Evolutionary conservation across 1,140 invertebrate species (phyloP).

Genomic region (Procambarus virginalis): DNA sequence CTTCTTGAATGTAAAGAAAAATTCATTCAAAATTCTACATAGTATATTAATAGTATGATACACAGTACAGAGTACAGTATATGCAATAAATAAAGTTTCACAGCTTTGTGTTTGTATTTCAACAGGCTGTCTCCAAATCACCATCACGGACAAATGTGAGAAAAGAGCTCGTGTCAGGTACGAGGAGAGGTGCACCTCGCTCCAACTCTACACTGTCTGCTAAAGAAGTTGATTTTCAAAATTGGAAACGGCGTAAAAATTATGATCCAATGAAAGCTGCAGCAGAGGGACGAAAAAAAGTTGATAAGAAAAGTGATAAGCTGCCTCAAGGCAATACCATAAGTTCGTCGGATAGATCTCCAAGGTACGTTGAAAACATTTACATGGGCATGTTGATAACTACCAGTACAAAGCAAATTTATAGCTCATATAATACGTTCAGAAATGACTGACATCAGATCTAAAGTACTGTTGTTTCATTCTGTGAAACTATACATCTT

Average conservation of each 20-base stretch:
- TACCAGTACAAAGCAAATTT: too few relatives aligned
- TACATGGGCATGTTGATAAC: too few relatives aligned
- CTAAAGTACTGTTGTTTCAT: too few relatives aligned
- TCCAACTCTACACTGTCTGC: conserved; percentile 81
- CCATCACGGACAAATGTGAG: conserved; percentile 45
- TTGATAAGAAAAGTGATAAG: conserved; percentile 56
- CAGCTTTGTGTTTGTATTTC: neutral
- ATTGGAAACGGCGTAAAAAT: conserved; percentile 92
- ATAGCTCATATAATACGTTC: too few relatives aligned
- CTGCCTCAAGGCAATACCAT: conserved; percentile 6
- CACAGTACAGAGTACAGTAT: too few relatives aligned
- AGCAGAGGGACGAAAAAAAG: conserved; percentile 83
- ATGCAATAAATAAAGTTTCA: too few relatives aligned
- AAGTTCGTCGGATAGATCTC: conserved; percentile 38
- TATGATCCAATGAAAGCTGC: conserved; percentile 92
- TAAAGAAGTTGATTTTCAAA: conserved; percentile 89
- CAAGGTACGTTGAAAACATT: conserved; percentile 27
- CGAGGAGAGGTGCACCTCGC: conserved; percentile 69
- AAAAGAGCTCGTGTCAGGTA: conserved; percentile 28
- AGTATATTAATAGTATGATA: too few relatives aligned
- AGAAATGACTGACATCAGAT: too few relatives aligned
- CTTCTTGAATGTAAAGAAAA: too few relatives aligned
- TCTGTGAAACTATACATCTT: too few relatives aligned
- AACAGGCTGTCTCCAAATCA: conserved; percentile 65
- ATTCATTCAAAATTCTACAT: too few relatives aligned